These are phyloP conservation scores for Ammodytes marinus DNA, from an alignment of 2,113 vertebrate species.

Conservation along the genomic window DNA sequence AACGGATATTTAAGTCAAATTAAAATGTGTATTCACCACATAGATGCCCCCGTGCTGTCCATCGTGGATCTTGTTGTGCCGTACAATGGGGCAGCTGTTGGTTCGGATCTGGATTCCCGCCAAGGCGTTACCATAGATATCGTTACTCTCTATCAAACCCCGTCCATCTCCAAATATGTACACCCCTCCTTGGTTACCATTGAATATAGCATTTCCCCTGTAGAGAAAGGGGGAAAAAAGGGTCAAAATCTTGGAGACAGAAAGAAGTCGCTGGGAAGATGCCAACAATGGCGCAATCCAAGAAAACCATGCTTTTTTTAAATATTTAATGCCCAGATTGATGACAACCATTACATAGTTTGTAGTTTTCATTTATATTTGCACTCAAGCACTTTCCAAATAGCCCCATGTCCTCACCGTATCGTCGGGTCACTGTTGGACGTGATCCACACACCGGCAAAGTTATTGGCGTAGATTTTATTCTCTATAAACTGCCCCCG, in stretches of 20 bases:
- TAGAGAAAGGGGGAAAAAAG: background rate
- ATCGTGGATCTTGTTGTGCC: constrained; percentile 99
- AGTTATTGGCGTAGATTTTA: constrained; percentile 99
- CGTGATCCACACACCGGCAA: constrained; percentile 99
- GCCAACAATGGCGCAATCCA: background rate
- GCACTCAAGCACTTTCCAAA: background rate
- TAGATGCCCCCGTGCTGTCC: constrained; percentile 99
- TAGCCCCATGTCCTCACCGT: constrained; percentile 84
- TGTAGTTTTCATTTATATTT: no score
- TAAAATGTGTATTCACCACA: constrained; percentile 87
- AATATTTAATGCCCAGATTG: background rate
- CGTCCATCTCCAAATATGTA: constrained; percentile 99
- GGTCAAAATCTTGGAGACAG: background rate
- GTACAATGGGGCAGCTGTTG: constrained; percentile 99
- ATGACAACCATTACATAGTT: background rate
- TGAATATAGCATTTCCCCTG: constrained; percentile 99
- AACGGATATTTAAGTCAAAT: background rate
- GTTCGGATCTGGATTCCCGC: constrained; percentile 99
- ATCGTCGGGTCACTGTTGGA: constrained; percentile 99
- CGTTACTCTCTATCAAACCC: constrained; percentile 99
- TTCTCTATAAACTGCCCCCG: constrained; percentile 99
- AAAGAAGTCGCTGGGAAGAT: background rate
- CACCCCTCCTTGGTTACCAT: constrained; percentile 99
- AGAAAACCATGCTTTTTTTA: background rate
- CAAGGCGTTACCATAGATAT: constrained; percentile 99